Evolutionary conservation across 35 echinoderm and acorn worm species (phyloP), one percentile per base, ranked within the genome.

Genomic region (Stichopus chloronotus): DNA sequence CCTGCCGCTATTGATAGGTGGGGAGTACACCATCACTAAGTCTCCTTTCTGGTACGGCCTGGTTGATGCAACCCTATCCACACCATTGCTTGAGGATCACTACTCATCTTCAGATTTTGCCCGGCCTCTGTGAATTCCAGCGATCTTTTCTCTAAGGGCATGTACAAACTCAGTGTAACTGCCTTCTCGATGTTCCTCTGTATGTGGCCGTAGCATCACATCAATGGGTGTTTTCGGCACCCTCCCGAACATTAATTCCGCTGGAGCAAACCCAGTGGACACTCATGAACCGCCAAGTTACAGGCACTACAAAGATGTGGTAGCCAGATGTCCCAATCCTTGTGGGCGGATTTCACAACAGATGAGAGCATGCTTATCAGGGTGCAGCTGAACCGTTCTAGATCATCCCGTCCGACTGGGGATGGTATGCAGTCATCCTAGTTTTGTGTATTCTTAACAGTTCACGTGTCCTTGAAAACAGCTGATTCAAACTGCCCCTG

Each of bases 241-340:
- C n/a, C n/a, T n/a, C n/a, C 84, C 57, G 53, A 61, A 87, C 84
- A 96, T 96, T 60, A 96, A 87, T 77, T 91, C 88, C 56, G 72
- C 87, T 63, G 92, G 95, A 1, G 92, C 86, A 60, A 65, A 88
- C 8, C 84, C 89, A 6, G 93, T 94, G 6, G 92, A n/a, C n/a
- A 74, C 59, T 96, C 95, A 88, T 92, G 92, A 14, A 87, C 68
- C 1, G 95, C 81, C 13, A 52, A 88, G 6, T 88, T 59, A 77
- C 94, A 93, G 7, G 92, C 93, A 11, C 92, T 87, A 12, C 72
- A 86, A 19, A 88, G 79, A 85, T 92, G 88, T 1, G 88, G 95
- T 54, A 96, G 16, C 74, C 86, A 80, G 14, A 52, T 61, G 79
- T 96, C 92, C 92, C 92, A 96, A 25, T 94, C 93, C 23, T 22